A percentile compares a stretch with the other conserved stretches of the same genome.
phyloP scores from a whole-genome alignment of 2,797 vertebrate genomes.

The Triplophysa bombifrons region DNA sequence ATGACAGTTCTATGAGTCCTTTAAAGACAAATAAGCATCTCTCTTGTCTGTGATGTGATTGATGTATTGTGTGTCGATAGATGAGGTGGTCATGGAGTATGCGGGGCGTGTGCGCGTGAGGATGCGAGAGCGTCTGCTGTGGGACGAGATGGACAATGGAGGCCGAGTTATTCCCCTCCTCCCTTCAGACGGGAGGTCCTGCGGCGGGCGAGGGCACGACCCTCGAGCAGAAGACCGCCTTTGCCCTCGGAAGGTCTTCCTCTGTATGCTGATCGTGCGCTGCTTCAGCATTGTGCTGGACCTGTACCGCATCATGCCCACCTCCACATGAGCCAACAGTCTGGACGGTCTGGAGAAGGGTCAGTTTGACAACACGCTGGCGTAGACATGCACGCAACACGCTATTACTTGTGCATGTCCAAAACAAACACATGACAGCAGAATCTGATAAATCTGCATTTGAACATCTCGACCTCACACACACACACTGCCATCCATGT shows the following conservation, averaged over 20 bases:
- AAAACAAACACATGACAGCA: not conserved
- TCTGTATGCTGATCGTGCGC: conserved; percentile 82
- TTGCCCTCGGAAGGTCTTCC: conserved; percentile 81
- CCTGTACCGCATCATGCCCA: conserved; percentile 84
- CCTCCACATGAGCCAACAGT: conserved; percentile 83
- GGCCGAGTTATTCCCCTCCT: conserved; percentile 75
- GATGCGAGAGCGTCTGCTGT: conserved; percentile 70
- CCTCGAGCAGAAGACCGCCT: conserved; percentile 86
- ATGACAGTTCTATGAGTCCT: too few relatives aligned
- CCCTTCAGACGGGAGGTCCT: conserved; percentile 66
- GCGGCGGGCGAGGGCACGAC: conserved; percentile 73
- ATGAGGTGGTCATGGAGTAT: conserved; percentile 47
- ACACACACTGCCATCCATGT: too few relatives aligned
- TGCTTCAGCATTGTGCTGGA: conserved; percentile 86
- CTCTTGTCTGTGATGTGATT: too few relatives aligned
- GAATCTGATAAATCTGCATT: not conserved
- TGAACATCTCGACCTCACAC: not conserved
- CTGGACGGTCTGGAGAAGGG: conserved; percentile 85
- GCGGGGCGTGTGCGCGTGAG: conserved; percentile 57
- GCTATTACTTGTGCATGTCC: not conserved
- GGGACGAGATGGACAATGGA: conserved; percentile 78
- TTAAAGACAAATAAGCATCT: too few relatives aligned
- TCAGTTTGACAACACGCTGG: conserved; percentile 83
- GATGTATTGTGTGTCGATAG: conserved; percentile 57
- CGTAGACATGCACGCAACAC: conserved; percentile 61